Base-by-base conservation (phyloP, 2,113 vertebrate species). In the Loxodonta africana region DNA sequence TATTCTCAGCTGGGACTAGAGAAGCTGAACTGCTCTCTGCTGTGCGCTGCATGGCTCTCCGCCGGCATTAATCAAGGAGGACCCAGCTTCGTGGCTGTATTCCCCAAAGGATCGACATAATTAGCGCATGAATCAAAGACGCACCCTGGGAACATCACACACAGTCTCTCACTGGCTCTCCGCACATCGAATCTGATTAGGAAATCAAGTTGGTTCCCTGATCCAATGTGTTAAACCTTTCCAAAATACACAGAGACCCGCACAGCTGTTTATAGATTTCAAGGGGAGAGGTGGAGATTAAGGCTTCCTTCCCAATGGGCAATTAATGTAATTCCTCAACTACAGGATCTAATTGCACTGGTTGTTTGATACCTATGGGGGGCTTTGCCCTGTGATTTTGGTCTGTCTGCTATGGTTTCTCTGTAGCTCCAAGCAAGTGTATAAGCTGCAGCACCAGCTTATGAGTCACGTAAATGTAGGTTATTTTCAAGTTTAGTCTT, bases 11-110 rank as follows among this genome's bases (percentile, higher is more conserved):
- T 86, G 97, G 98, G 97, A 78, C 98, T 97, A 62, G 97, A 97
- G 95, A 97, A 83, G 96, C 98, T 93, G 97, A 97, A 96, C 97
- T 51, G 96, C 98, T 98, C 96, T 94, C 90, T 23, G 89, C 97
- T 88, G 94, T 62, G 95, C 85, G 83, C 98, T 96, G 96, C 97
- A 87, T 95, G 98, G 97, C 97, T 95, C 98, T 98, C 96, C 11
- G 96, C 98, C 96, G 97, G 97, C 98, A 97, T 96, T 97, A 94
- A 98, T 98, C 98, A 98, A 97, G 97, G 97, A 97, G 96, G 97
- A 97, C 96, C 95, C 95, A 90, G 98, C 97, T 96, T 92, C 73
- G 26, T 71, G 17, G 94, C 96, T 95, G 95, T 87, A 89, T 77
- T 94, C 83, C 98, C 91, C 30, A 25, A 97, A 97, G 98, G 98